Evolutionary conservation across 2,113 vertebrate genomes (phyloP), one percentile per base, ranked within the genome.

Genomic region (Platanista minor): DNA sequence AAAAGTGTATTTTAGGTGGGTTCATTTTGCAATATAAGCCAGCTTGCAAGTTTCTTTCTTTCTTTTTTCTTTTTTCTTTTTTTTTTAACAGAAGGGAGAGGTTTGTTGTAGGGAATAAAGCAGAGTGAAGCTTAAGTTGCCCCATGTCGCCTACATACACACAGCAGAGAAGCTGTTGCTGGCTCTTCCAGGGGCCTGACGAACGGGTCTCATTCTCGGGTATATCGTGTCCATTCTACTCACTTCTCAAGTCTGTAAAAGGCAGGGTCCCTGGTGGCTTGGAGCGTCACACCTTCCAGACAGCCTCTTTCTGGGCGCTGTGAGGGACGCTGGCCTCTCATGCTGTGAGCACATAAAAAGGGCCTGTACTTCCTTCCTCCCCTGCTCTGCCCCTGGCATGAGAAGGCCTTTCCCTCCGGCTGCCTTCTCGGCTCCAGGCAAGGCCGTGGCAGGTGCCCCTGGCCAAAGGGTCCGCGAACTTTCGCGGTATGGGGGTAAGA

Each of bases 1-100:
- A 96, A 96, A 93, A 90, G 11, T 96, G 46, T 90, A 84, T 90
- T 95, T 75, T 66, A 91, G 66, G 84, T 80, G 69, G 86, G 67
- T 82, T 94, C 82, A 54, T 72, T 96, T 94, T 92, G 57, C 27
- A 95, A 57, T 72, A 93, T 39, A 91, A 97, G 78, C 67, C 69
- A 86, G 67, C 69, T 94, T 96, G 83, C 49, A 78, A 87, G 33
- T 91, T 93, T 88, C 72, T 92, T 66, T 90, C 36, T 27, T 27
- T 43, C 2, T 52, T 52, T 15, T 23, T 41, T 52, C 67, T 49
- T 29, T 77, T 29, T 39, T 41, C 15, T 27, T 31, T 36, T 36
- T 62, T 43, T 77, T 64, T 59, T 12, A 36, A 78, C 11, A 36
- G 54, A 39, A n/a, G 8, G 36, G n/a, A 85, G 74, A 97, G 3